Base-by-base conservation (phyloP, 37 sponge, comb jelly and placozoan genomes). In the Cladorhizidae sp. region DNA sequence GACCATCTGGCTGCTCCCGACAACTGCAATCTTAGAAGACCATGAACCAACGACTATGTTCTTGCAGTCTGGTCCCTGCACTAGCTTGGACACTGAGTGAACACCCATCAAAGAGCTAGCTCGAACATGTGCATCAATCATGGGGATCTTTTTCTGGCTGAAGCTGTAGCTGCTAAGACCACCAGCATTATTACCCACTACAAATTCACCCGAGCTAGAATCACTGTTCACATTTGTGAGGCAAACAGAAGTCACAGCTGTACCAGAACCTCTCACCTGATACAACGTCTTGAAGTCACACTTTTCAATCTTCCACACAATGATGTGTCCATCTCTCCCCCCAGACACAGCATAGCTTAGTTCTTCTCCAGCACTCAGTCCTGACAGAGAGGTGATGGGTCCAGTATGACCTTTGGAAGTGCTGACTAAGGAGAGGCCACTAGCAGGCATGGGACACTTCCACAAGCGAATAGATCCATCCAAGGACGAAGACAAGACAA, bases 391-490 rank as follows among this genome's bases (percentile, higher is more conserved):
- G 1, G 89, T 71, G 3, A 95, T 83, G 0, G 85, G 80, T 0
- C 91, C 96, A 64, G 55, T 81, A 83, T 95, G 93, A 20, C 70
- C 84, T 25, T 29, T 59, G 38, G 21, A 28, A 22, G 61, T 36
- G 18, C 23, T 59, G 22, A n/a, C 51, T 33, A 45, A 1, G 21
- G 45, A 22, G 28, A 76, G 61, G 2, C 22, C 82, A 35, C 71
- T 42, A 0, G 43, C 42, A n/a, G 78, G 67, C 11, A 89, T 72
- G 9, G 72, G n/a, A 15, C 91, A 86, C 11, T 52, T 57, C 97
- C 97, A 97, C 29, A 94, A 8, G 39, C 89, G 91, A 21, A 97
- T 74, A 15, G 76, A 89, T 36, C 74, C 85, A 61, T 97, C 97
- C 31, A 80, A 31, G 0, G 97, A 91, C 14, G 86, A 74, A 14